Base-by-base conservation (phyloP, 1,140 invertebrate species). In the Euura lappo region DNA sequence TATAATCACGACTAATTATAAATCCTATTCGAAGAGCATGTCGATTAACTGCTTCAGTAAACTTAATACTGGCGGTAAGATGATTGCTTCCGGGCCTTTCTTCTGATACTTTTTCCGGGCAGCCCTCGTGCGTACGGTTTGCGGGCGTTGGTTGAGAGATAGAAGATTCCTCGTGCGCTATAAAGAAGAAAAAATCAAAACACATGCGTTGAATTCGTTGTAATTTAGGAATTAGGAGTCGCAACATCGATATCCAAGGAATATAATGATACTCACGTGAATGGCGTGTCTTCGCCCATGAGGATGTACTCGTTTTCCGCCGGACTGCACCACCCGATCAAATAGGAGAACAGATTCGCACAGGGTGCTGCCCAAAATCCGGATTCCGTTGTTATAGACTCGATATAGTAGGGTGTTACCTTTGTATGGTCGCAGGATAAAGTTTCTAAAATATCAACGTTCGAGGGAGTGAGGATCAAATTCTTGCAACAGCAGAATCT, bases 361-460 rank as follows among this genome's bases (percentile, higher is more conserved):
- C 94, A 96, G 1, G 94, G 94, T 10, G 94, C 93, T 67, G 94
- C 93, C 92, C 93, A 96, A 81, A 96, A 96, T 64, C 94, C 94
- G 10, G 88, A 88, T 45, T 89, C 91, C 13, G 92, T 92, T 74
- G 93, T 94, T 77, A 96, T 95, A 2, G 94, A 95, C 80, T 96
- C 94, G 73, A 96, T 95, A 80, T 95, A 96, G 82, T 95, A 95
- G 7, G 94, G 94, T 3, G 94, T 95, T 44, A 95, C 94, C 89
- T 95, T 95, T 6, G 94, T 95, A 81, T 96, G 94, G 85, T 96
- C 94, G 85, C 94, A 96, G 28, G 94, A 94, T 72, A 96, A 85
- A 0, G 94, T 95, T 89, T 94, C 94, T 95, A 83, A 88, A 89
- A 71, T 67, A 73, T 71, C 77, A 69, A 70, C 65, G 43, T 28